Percentiles rank a stretch among this genome's conserved stretches.
These are phyloP conservation scores for Hyla sarda DNA, from an alignment of 2,113 vertebrate species.

Conservation along the genomic window DNA sequence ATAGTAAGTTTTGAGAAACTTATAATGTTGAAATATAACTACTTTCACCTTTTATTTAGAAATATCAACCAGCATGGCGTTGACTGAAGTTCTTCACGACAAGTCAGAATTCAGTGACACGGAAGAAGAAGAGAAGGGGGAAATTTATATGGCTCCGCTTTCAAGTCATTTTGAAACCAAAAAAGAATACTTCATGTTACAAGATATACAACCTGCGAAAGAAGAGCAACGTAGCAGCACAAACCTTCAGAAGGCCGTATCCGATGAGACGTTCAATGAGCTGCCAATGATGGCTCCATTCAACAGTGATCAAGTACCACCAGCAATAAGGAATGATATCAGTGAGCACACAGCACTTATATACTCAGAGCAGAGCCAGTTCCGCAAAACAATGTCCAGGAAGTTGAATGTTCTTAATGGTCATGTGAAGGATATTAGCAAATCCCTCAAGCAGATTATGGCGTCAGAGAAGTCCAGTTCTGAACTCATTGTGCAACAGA, in stretches of 20 bases:
- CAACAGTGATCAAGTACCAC: slow-evolving; percentile 45
- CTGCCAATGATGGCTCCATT: slow-evolving; percentile 40
- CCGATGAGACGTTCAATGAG: slow-evolving; percentile 41
- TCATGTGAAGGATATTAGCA: slow-evolving; percentile 52
- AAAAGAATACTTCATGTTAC: slow-evolving; percentile 28
- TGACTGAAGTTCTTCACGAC: slow-evolving; percentile 33
- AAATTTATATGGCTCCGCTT: slow-evolving; percentile 36
- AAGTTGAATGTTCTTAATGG: slow-evolving; percentile 53
- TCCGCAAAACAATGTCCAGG: slow-evolving; percentile 53
- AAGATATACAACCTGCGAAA: slow-evolving; percentile 34
- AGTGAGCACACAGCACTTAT: slow-evolving; percentile 43
- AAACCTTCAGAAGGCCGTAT: slow-evolving; percentile 12
- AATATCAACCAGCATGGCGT: background rate
- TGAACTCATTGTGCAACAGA: slow-evolving; percentile 47
- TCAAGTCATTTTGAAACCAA: slow-evolving; percentile 27
- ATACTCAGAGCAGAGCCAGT: slow-evolving; percentile 45
- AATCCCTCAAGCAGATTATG: slow-evolving; percentile 51
- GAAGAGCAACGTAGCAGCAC: slow-evolving; percentile 23
- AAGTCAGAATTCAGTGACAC: slow-evolving; percentile 7
- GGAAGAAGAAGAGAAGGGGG: slow-evolving; percentile 28
- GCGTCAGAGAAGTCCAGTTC: slow-evolving; percentile 46
- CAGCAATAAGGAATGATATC: slow-evolving; percentile 29
- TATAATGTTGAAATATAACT: slow-evolving; percentile 9
- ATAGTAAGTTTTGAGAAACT: background rate
- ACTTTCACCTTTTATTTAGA: slow-evolving; percentile 38